Evolutionary conservation across 1,140 invertebrate genomes (phyloP), one percentile per base, ranked within the genome.

Genomic region (Pachyrhynchus sulphureomaculatus): DNA sequence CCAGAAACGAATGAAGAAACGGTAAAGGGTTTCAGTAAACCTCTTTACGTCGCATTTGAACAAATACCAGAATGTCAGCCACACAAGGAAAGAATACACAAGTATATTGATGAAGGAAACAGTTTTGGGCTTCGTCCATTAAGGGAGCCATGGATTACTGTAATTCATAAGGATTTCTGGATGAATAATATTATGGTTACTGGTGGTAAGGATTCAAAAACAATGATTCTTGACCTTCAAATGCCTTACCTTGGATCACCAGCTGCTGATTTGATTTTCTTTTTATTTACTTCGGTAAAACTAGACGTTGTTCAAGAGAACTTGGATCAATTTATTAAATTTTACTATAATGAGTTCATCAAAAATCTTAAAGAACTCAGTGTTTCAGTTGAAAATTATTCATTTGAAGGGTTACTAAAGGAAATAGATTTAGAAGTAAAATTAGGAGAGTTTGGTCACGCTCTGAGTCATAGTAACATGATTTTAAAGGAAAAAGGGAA

Each of bases 151-250:
- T 84, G 77, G 72, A 77, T 77, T 0, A 79, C 78, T 0, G 76
- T 81, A 10, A 68, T 78, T 2, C 85, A 86, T 39, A 68, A 75
- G 1, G 85, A 86, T 69, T 76, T 84, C 29, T 86, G 84, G 84
- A 72, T 78, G 4, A 86, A 85, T 65, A 86, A 86, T 57, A 71
- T 84, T 4, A 75, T 86, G 68, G 47, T 78, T 1, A 75, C 76
- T 62, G 76, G 76, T 47, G 71, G 29, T 17, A 23, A 47, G 41
- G 0, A 26, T 32, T 33, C 18, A 4, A 62, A 55, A 45, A 48
- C 29, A 13, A 56, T 51, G 8, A 48, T 62, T 18, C 13, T 55
- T 12, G 60, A 62, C 18, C 13, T 62, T 20, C 51, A 62, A 20
- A 20, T 42, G 2, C 41, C 52, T 18, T 32, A 29, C 5, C 6